Percentiles rank a stretch among this genome's conserved stretches.
phyloP scores from a whole-genome alignment of 2,888 invertebrate genomes.

The Lasius platythorax region DNA sequence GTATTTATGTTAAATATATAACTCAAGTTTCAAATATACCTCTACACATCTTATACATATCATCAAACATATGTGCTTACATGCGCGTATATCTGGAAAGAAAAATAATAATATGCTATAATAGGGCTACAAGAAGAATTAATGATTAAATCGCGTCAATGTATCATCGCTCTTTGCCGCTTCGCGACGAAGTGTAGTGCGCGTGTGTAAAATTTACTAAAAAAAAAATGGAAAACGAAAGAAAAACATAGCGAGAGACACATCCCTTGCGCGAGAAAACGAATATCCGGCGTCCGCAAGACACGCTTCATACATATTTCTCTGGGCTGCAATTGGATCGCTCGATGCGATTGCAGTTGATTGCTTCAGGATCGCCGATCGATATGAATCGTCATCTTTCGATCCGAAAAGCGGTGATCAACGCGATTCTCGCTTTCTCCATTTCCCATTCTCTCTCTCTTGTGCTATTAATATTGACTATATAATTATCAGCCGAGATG shows the following conservation, averaged over 20 bases:
- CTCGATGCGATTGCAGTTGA: slow-evolving; percentile 27
- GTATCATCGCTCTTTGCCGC: slow-evolving; percentile 11
- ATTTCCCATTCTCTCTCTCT: slow-evolving; percentile 6
- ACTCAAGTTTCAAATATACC: slow-evolving; percentile 81
- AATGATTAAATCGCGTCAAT: slow-evolving; percentile 60
- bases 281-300: slow-evolving; percentile 32
- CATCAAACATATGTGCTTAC: slow-evolving; percentile 71
- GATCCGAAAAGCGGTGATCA: slow-evolving; percentile 4
- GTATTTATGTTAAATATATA: slow-evolving; percentile 82
- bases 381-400: slow-evolving; percentile 20
- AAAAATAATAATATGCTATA: slow-evolving; percentile 69
- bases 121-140: slow-evolving; percentile 74
- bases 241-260: slow-evolving; percentile 34
- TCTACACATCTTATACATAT: slow-evolving; percentile 75
- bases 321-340: slow-evolving; percentile 4
- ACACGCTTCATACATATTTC: slow-evolving; percentile 30
- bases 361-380: slow-evolving; percentile 10
- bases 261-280: slow-evolving; percentile 28
- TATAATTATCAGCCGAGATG: slow-evolving; percentile 49
- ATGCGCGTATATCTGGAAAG: slow-evolving; percentile 68
- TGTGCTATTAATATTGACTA: slow-evolving; percentile 66
- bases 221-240: slow-evolving; percentile 28
- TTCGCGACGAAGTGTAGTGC: slow-evolving; percentile 7
- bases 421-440: not conserved
- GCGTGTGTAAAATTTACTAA: slow-evolving; percentile 19